These are phyloP conservation scores for Ancistrus triradiatus DNA, from an alignment of 2,113 vertebrate genomes.

Conservation along the genomic window DNA sequence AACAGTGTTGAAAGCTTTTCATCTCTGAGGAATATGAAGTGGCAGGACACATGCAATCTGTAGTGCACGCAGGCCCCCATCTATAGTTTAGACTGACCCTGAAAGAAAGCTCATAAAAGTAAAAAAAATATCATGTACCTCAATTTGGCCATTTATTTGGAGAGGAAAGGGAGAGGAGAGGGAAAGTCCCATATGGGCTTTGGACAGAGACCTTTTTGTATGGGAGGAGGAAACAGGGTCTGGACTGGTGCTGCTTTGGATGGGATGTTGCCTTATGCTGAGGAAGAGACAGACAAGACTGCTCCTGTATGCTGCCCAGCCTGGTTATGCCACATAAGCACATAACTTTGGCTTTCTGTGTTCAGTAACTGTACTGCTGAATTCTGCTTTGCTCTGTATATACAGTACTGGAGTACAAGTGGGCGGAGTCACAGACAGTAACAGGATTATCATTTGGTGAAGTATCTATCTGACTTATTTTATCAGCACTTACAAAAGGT, in stretches of 20 bases:
- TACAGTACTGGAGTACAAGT: background rate
- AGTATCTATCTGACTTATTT: background rate
- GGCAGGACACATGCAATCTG: conserved; percentile 1
- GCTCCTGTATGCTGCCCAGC: too few species aligned
- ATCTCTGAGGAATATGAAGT: conserved; percentile 28
- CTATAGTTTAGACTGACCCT: conserved; percentile 51
- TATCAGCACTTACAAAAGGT: background rate
- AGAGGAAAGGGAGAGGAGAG: conserved; percentile 22
- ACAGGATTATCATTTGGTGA: background rate
- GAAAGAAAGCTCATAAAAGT: background rate
- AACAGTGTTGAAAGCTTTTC: background rate
- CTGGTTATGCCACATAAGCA: too few species aligned
- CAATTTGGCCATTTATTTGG: conserved; percentile 49
- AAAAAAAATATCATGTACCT: conserved; percentile 43
- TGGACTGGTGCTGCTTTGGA: conserved; percentile 36
- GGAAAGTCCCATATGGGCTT: conserved; percentile 41
- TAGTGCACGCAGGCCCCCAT: conserved; percentile 37
- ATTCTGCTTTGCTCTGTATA: background rate
- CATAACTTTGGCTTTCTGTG: background rate
- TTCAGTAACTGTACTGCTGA: background rate
- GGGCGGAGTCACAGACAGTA: conserved; percentile 15
- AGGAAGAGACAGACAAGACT: too few species aligned
- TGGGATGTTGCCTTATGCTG: conserved; percentile 33
- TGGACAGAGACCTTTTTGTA: conserved; percentile 69
- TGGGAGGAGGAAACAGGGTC: conserved; percentile 35